Evolutionary conservation across 2,888 invertebrate species (phyloP).

Genomic region (Apodemia hepburni): DNA sequence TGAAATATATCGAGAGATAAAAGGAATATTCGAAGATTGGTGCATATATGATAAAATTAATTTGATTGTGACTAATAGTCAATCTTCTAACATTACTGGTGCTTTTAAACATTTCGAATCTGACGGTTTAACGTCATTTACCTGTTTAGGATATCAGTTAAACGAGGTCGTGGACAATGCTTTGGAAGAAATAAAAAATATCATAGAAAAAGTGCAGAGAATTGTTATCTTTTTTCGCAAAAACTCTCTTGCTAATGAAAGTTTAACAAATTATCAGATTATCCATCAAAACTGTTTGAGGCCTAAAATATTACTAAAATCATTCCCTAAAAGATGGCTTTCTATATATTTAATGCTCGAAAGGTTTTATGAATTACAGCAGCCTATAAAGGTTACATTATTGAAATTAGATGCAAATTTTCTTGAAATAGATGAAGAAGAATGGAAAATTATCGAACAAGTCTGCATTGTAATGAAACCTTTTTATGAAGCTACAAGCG

Average conservation of each 20-base stretch:
- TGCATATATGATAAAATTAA: neutral
- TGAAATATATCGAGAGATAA: neutral
- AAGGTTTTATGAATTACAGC: constrained; percentile 24
- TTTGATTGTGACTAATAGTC: neutral
- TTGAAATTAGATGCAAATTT: constrained; percentile 14
- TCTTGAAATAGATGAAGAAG: constrained; percentile 25
- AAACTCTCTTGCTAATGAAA: constrained; percentile 7
- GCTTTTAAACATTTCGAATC: neutral
- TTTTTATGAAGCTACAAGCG: constrained; percentile 25
- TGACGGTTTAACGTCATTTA: neutral
- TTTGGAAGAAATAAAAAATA: neutral
- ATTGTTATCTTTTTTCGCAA: neutral
- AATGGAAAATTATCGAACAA: constrained; percentile 27
- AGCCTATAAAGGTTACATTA: constrained; percentile 23
- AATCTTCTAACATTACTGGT: neutral
- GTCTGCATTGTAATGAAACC: constrained; percentile 25
- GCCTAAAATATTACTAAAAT: constrained; percentile 15
- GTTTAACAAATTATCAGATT: constrained; percentile 7
- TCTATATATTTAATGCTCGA: constrained; percentile 26
- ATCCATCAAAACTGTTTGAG: neutral
- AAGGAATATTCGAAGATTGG: constrained; percentile 5
- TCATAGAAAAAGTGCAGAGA: neutral
- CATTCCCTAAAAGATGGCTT: constrained; percentile 1
- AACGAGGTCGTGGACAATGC: neutral
- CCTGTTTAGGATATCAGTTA: neutral